Base-by-base conservation (phyloP, 2,888 invertebrate species). In the Troilus luridus region DNA sequence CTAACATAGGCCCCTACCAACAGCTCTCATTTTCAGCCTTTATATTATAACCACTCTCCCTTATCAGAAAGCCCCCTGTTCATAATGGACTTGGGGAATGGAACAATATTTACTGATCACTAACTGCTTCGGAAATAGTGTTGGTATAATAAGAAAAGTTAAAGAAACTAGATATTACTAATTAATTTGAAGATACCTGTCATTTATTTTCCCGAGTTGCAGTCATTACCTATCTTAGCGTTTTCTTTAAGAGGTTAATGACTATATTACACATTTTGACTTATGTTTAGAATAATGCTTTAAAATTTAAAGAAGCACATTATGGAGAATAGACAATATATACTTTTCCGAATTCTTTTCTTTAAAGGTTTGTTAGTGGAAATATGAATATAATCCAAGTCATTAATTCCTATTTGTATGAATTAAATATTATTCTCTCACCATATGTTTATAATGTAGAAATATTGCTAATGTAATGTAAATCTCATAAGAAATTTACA, bases 21-120 rank as follows among this genome's bases (percentile, higher is more conserved):
- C 72, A 77, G 72, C 72, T 77, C 72, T 77, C 72, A 77, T 77
- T 77, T 77, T 17, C 72, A 77, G 72, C 41, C 41, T 77, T 77
- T 77, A 17, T 19, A 17, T 19, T 5, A 41, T 41, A 77, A 77
- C 9, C 72, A 72, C 14, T 10, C 64, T 64, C n/a, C 14, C 14
- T 60, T 60, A 60, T 60, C 7, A 1, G 21, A 67, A 27, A 67
- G 24, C 67, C 41, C 9, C 9, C 41, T 41, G 9, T 21, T 41
- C 72, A 41, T 27, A 77, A 41, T 77, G 72, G 41, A 41, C 2
- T 77, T 17, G 14, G 5, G 27, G 19, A 67, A 17, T 41, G 19
- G 9, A 77, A 77, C 1, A 27, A 12, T 27, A 19, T 77, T 27
- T 27, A 19, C 6, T 24, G 14, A 7, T 3, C 19, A 14, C 27